Base-by-base conservation (phyloP, 2,888 invertebrate species). In the Hirtodrosophila histrioides region DNA sequence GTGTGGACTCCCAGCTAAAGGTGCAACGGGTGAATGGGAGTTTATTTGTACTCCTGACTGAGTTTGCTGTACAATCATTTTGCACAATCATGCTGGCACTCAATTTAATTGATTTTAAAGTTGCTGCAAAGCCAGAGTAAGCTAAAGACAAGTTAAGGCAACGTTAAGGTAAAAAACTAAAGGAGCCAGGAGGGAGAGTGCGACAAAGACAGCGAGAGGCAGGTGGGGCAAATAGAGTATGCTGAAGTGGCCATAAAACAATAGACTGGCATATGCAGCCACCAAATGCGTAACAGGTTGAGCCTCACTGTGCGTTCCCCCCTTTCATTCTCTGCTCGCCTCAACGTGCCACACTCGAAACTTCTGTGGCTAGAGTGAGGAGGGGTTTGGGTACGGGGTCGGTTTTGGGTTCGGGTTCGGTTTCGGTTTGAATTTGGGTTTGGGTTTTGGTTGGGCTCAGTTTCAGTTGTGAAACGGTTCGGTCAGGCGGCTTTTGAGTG, bases 401-500 rank as follows among this genome's bases (percentile, higher is more conserved):
- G 17, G 17, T 17, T 7, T 3, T 9, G 0, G 24, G 11, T 31
- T 31, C 8, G 0, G 24, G 11, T 31, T 31, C 8, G 7, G 31
- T 31, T 31, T 8, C 0, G 3, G n/a, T 0, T 39, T 4, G n/a
- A 10, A 6, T 12, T 6, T 12, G 40, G 17, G 11, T n/a, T 9
- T 48, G 39, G 43, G 27, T 29, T 11, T 36, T 45, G 31, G 7
- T 39, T 29, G 53, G 69, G 63, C 63, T 78, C 64, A 55, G 67
- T 67, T 64, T 80, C 60, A 64, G 63, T 58, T 63, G 31, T 31
- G 54, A 55, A 17, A 55, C 46, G 54, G 69, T 64, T 81, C 63
- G 85, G 80, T 79, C 81, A 82, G 84, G 78, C 84, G 70, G 81
- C 81, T 72, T 84, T 78, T 73, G 81, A 81, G 78, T 86, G 78